A percentile compares a stretch with the other conserved stretches of the same genome.
Conservation (phyloP, 2,888 invertebrate species). For the Neocrepidodera transversa region DNA sequence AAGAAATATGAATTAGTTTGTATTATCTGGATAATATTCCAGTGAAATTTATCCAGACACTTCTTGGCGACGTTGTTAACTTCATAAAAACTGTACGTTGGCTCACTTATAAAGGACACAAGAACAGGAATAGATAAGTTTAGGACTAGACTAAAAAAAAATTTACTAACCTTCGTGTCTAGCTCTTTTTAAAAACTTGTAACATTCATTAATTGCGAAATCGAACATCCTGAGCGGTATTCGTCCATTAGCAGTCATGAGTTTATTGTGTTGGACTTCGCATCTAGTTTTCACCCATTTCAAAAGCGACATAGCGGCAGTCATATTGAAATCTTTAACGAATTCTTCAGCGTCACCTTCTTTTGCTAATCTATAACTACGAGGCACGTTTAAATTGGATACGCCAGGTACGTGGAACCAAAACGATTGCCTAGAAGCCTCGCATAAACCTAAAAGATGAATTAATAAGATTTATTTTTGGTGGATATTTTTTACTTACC, state of each 20-base stretch:
- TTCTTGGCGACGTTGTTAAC: too few species aligned
- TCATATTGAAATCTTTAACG: constrained; percentile 76
- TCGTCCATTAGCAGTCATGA: constrained; percentile 64
- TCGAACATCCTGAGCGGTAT: constrained; percentile 65
- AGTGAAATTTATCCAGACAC: too few species aligned
- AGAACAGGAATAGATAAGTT: too few species aligned
- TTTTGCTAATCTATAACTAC: constrained; percentile 72
- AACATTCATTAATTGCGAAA: constrained; percentile 75
- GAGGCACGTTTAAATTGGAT: constrained; percentile 73
- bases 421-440: constrained; percentile 67
- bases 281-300: constrained; percentile 65
- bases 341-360: constrained; percentile 67
- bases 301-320: constrained; percentile 78
- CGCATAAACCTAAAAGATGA: constrained; percentile 56
- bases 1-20: too few species aligned
- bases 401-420: constrained; percentile 70
- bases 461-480: too few species aligned
- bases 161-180: constrained; percentile 68
- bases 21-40: too few species aligned
- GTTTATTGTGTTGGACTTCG: constrained; percentile 47
- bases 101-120: too few species aligned
- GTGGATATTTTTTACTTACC: constrained; percentile 11
- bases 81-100: too few species aligned
- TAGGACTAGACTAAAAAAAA: too few species aligned
- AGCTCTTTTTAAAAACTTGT: constrained; percentile 67